These are phyloP conservation scores for Trimorus sp. DNA, from an alignment of 2,888 invertebrate species.

Conservation along the genomic window DNA sequence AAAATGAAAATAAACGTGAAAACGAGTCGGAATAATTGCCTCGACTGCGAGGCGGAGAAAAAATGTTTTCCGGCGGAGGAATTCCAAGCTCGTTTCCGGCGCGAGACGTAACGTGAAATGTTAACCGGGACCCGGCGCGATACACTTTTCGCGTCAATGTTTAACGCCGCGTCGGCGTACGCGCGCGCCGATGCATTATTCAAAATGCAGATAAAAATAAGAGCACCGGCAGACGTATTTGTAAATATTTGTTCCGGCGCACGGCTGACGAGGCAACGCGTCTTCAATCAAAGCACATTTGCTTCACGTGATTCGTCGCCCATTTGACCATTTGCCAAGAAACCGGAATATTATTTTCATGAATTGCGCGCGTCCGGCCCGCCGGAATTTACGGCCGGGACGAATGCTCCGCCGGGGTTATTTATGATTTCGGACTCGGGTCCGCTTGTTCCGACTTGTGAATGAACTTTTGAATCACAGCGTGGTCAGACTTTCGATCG, in stretches of 20 bases:
- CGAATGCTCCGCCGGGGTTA: conserved; percentile 34
- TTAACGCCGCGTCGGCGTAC: no score
- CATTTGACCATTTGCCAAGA: conserved; percentile 44
- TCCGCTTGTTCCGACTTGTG: conserved; percentile 8
- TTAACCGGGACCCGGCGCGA: no score
- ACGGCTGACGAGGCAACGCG: conserved; percentile 10
- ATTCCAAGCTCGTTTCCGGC: background rate
- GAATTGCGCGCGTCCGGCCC: conserved; percentile 23
- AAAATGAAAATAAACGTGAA: conserved; percentile 50
- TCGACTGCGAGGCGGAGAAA: conserved; percentile 35
- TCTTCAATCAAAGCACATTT: conserved; percentile 39
- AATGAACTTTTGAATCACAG: conserved; percentile 23
- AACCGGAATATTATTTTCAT: conserved; percentile 48
- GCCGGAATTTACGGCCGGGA: conserved; percentile 36
- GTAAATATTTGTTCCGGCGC: conserved; percentile 14
- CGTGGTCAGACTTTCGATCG: no score
- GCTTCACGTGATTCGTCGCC: conserved; percentile 32
- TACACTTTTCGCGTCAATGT: no score
- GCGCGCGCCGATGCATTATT: no score
- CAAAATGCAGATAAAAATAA: no score
- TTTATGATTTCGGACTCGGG: conserved; percentile 27
- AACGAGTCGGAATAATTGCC: conserved; percentile 51
- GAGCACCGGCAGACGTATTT: background rate
- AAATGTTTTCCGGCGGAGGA: background rate
- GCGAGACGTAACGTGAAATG: background rate